Evolutionary conservation across 2,797 vertebrate genomes (phyloP), one percentile per base, ranked within the genome.

Genomic region (Danio albolineatus): DNA sequence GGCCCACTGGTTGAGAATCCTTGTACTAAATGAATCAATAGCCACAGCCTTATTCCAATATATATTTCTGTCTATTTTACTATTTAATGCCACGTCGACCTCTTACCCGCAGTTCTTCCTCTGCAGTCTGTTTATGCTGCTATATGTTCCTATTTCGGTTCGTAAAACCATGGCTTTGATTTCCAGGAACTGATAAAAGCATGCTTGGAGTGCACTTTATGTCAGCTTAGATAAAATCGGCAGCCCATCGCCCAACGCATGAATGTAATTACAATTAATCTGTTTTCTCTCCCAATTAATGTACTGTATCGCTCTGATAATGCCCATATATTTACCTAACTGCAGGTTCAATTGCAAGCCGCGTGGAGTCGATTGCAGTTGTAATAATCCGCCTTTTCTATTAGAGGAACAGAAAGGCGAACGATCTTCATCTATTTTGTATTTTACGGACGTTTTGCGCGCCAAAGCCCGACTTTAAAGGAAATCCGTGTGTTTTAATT

Each of bases 311-410:
- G 17, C 28, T 48, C 44, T 69, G 70, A 69, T 69, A 57, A 77
- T 69, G 28, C 21, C 36, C 21, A 38, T 59, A 57, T 77, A 77
- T 69, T 39, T 66, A 21, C 51, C 39, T 56, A 57, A 76, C 53
- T 73, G 43, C 73, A 76, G 60, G 60, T 65, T 76, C 60, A 54
- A 46, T 81, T 82, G 48, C 57, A 10, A 66, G 57, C 44, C 13
- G n/a, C 78, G 82, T 82, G 84, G 75, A 44, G 82, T 80, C 81
- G 66, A 86, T 53, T 61, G 65, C 66, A 76, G 76, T 62, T 6
- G 53, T 78, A 69, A 82, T 41, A 84, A 88, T 76, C 51, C 66
- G 9, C 51, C 7, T 38, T 76, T 80, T 72, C 60, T 53, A 66
- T 76, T 64, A 70, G 9, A 17, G 36, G 9, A 46, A 83, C 41